Evolutionary conservation across 2,888 invertebrate genomes (phyloP).

Genomic region (Harmothoe impar): DNA sequence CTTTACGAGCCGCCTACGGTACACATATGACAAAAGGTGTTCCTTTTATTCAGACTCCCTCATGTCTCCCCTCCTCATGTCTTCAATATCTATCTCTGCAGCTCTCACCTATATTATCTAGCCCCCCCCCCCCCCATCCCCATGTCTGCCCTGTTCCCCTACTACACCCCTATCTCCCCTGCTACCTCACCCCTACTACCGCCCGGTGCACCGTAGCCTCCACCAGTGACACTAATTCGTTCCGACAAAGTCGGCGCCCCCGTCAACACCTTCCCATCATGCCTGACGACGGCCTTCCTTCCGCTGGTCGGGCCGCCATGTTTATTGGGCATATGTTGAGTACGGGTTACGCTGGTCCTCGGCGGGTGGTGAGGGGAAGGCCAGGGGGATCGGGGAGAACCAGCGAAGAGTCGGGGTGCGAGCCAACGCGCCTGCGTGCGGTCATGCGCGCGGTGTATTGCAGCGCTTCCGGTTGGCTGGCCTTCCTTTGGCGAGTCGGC

Average conservation of each 20-base stretch:
- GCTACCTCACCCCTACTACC: background rate
- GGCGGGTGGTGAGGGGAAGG: background rate
- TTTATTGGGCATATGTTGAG: slow-evolving; percentile 37
- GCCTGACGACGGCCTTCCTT: slow-evolving; percentile 32
- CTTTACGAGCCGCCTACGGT: too few species aligned
- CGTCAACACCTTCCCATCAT: slow-evolving; percentile 61
- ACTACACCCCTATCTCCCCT: background rate
- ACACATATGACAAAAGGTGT: too few species aligned
- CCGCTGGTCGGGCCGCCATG: background rate
- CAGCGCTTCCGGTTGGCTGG: slow-evolving; percentile 45
- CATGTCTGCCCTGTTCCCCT: background rate
- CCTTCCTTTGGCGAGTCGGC: background rate
- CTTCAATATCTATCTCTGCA: too few species aligned
- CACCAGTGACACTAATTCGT: slow-evolving; percentile 46
- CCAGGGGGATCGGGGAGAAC: background rate
- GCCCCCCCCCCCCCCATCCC: background rate
- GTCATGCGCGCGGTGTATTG: slow-evolving; percentile 9
- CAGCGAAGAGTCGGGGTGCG: background rate
- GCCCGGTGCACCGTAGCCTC: background rate
- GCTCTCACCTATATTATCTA: background rate
- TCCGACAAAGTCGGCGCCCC: slow-evolving; percentile 58
- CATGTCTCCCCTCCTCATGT: too few species aligned
- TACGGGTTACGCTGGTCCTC: slow-evolving; percentile 1
- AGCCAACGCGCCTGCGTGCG: slow-evolving; percentile 55
- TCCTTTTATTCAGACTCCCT: too few species aligned